phyloP scores from a whole-genome alignment of 2,113 vertebrate species.

The Cyphomyrus plagiostoma region DNA sequence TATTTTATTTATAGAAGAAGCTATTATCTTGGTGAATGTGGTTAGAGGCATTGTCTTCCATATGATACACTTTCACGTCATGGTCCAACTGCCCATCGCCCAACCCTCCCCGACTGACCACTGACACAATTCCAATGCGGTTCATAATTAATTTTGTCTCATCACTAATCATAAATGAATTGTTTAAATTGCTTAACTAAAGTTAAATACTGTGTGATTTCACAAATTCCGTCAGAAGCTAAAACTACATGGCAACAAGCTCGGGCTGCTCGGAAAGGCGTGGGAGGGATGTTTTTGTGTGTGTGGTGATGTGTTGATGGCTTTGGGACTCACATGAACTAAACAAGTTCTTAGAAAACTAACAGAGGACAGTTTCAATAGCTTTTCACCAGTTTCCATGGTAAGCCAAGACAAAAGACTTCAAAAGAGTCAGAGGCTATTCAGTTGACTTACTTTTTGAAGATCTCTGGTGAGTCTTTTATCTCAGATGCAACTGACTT shows the following conservation, averaged over 20 bases:
- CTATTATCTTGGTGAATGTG: neutral
- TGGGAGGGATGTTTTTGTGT: neutral
- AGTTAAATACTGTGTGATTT: neutral
- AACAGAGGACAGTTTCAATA: conserved; percentile 32
- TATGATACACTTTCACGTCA: neutral
- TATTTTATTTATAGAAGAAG: neutral
- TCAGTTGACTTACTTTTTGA: neutral
- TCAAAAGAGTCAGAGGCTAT: conserved; percentile 26
- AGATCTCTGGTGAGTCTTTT: neutral
- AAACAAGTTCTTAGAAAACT: conserved; percentile 15
- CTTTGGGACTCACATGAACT: conserved; percentile 2
- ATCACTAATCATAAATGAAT: neutral
- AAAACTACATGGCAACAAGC: neutral
- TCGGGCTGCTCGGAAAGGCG: neutral
- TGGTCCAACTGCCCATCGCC: neutral
- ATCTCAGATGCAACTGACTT: conserved; percentile 9
- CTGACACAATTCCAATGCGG: neutral
- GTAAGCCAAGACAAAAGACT: conserved; percentile 25
- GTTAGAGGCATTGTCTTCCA: neutral
- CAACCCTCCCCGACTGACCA: neutral
- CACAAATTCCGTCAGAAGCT: neutral
- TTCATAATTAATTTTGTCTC: neutral
- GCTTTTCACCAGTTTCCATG: conserved; percentile 39
- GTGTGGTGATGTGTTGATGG: conserved; percentile 8
- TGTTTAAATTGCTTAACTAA: neutral